Evolutionary conservation across 2,113 vertebrate genomes (phyloP), one percentile per base, ranked within the genome.

Genomic region (Empidonax traillii): DNA sequence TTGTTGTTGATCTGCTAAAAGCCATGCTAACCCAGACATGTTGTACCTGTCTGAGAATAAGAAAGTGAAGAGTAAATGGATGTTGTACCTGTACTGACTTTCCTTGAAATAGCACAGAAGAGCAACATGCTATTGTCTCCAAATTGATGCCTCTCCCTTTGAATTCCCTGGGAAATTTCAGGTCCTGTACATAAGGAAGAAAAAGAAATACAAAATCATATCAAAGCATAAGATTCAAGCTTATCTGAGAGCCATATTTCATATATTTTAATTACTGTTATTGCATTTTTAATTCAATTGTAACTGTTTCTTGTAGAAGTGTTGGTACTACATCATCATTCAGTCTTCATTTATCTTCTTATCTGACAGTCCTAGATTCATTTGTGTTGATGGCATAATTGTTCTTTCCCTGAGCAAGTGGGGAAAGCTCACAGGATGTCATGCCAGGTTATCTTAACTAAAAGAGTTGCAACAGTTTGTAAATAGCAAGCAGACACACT

Each of bases 371-470:
- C 30, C 24, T 35, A 67, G 46, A 59, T 68, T 25, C 35, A 55
- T 77, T 89, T 92, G 31, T 78, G 55, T 74, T 74, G 85, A 92
- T 86, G 65, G 53, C 37, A 93, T 89, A 89, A 91, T 89, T 66
- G n/a, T 52, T 72, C 63, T 82, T 91, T 82, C 28, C 53, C 44
- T 49, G 10, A 80, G 51, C 69, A 79, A 87, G 53, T 30, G 7
- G 15, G 33, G 28, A 46, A 87, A 69, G 5, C 2, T 66, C 71
- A 85, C 28, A 87, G 16, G 44, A 61, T 77, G 18, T 2, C 43
- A 76, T 33, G 15, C 43, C 51, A 72, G 10, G 58, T 89, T 87
- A 76, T 76, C 35, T 79, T 62, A 91, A 72, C n/a, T 66, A 56
- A 21, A 94, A 84, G 30, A 41, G 65, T 53, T 82, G 46, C 15